These are phyloP conservation scores for Microcebus jonahi DNA, from an alignment of 2,113 vertebrate species.

Conservation along the genomic window DNA sequence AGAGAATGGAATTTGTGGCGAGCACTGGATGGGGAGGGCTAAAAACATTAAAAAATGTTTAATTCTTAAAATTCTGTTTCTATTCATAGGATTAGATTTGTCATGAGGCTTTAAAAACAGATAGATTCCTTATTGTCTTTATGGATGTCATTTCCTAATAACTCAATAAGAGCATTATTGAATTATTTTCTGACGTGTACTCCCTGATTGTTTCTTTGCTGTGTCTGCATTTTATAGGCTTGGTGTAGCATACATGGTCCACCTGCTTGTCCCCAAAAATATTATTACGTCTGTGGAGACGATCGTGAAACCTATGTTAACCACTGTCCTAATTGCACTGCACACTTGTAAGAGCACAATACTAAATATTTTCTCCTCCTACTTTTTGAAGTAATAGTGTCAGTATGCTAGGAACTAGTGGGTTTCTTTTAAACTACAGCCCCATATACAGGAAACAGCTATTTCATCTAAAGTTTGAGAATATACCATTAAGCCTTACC, in stretches of 20 bases:
- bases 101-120: neutral
- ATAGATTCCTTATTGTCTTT: neutral
- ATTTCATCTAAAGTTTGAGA: neutral
- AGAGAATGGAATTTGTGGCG: neutral
- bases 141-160: neutral
- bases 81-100: neutral
- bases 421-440: neutral
- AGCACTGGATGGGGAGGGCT: neutral
- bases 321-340: neutral
- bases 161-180: neutral
- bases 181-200: neutral
- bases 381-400: neutral
- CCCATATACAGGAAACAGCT: neutral
- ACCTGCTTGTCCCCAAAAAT: too few species aligned
- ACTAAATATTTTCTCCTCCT: neutral
- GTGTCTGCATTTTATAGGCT: neutral
- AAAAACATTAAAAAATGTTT: neutral
- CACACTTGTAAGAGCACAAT: neutral
- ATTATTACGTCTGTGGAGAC: too few species aligned
- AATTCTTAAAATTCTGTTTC: neutral
- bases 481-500: neutral
- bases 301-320: neutral
- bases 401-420: neutral
- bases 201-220: neutral
- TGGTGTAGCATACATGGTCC: too few species aligned